A percentile compares a stretch with the other conserved stretches of the same genome.
phyloP scores from a whole-genome alignment of 2,797 vertebrate species.

The Podarcis siculus region DNA sequence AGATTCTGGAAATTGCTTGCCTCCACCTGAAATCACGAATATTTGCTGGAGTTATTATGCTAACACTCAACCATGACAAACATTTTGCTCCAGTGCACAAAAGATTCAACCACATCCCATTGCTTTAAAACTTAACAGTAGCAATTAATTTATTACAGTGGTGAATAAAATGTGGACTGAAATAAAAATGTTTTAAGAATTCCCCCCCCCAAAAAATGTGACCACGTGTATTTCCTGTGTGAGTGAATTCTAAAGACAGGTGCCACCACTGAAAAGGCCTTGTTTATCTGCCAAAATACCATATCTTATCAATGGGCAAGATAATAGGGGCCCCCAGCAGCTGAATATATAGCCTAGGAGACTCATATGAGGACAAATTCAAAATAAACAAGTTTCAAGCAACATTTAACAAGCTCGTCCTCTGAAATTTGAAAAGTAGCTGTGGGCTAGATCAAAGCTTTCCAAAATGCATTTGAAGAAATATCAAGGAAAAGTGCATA shows the following conservation, averaged over 20 bases:
- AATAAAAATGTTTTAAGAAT: neutral
- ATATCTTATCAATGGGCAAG: neutral
- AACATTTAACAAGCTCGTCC: neutral
- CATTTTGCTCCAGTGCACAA: neutral
- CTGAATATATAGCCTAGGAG: neutral
- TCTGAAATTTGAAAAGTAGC: neutral
- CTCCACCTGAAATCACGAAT: neutral
- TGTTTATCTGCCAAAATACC: neutral
- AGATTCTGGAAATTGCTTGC: neutral
- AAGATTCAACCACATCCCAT: neutral
- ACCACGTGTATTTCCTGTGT: neutral
- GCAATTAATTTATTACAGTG: neutral
- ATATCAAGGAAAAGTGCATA: neutral
- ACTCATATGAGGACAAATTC: neutral
- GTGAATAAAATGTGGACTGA: neutral
- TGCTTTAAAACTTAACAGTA: neutral
- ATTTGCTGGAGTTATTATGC: neutral
- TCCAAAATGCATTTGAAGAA: neutral
- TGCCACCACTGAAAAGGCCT: too few species aligned
- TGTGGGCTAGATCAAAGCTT: neutral
- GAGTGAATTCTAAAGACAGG: neutral
- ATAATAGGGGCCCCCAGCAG: neutral
- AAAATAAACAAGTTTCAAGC: neutral
- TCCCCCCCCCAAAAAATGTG: neutral
- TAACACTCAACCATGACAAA: neutral